Conservation (phyloP, 2,113 vertebrate genomes). For the Scopus umbretta region DNA sequence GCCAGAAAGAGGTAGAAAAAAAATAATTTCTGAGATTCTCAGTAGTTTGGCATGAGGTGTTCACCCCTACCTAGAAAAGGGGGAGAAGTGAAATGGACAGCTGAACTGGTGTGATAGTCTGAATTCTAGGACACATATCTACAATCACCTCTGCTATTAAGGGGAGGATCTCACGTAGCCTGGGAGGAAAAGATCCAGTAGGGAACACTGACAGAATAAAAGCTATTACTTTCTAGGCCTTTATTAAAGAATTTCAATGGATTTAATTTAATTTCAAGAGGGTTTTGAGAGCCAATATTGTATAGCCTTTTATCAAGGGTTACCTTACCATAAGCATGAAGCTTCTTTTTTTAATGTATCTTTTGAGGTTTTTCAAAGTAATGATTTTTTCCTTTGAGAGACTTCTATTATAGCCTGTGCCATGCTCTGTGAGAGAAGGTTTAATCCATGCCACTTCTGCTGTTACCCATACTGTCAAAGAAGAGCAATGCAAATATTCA, state of each 20-base stretch:
- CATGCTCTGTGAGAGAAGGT: not conserved
- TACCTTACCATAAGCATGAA: conserved; percentile 7
- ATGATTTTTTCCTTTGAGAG: conserved; percentile 20
- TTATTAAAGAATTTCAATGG: conserved; percentile 4
- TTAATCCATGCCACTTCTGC: conserved; percentile 8
- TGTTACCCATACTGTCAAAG: not conserved
- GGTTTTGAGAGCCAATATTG: conserved; percentile 3
- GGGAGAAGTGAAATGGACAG: not conserved
- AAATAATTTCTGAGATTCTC: not conserved
- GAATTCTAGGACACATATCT: not conserved
- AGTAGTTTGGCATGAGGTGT: not conserved
- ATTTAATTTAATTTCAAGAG: conserved; percentile 60
- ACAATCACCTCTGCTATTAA: not conserved
- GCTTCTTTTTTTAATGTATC: conserved; percentile 10
- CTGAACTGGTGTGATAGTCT: not conserved
- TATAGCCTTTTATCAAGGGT: conserved; percentile 12
- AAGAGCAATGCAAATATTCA: conserved; percentile 36
- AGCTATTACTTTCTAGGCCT: not conserved
- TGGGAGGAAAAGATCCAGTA: not conserved
- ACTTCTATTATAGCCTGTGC: not conserved
- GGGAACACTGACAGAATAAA: not conserved
- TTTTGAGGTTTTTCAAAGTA: conserved; percentile 56
- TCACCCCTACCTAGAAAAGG: not conserved
- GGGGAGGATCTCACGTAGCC: not conserved
- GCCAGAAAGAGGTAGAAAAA: not conserved